Evolutionary conservation across 1,140 invertebrate genomes (phyloP), one percentile per base, ranked within the genome.

Genomic region (Tribolium madens): DNA sequence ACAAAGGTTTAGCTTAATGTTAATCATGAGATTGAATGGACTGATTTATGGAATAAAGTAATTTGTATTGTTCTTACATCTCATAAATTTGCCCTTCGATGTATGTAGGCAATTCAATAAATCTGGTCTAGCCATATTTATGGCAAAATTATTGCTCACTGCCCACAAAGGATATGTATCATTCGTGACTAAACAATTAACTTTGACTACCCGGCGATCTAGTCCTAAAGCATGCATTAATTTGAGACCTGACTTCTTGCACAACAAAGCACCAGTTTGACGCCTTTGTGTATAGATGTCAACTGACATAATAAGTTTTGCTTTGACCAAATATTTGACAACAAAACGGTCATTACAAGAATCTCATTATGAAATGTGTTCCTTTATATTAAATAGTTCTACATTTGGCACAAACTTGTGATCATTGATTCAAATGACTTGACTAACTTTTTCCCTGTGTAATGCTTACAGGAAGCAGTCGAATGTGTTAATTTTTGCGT

Each of bases 181-280:
- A 64, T 14, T 64, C 57, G 57, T 64, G 21, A 64, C 57, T 64
- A 64, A 64, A 64, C 57, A 64, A 64, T 64, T 64, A 64, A 64
- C 57, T 64, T 36, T 42, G 36, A 42, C 36, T 42, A 42, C 57
- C 21, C 7, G 26, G 5, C 31, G 21, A 33, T 18, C 26, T 18
- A 33, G n/a, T 57, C 15, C 52, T 18, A 21, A 14, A n/a, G 26
- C 57, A 64, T 33, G 26, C 26, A 64, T 64, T 64, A n/a, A 64
- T 64, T 33, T 64, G 13, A 33, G 26, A 10, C 21, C 21, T 12
- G 26, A 64, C 26, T 33, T 64, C 57, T 33, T 64, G 57, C n/a
- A 10, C 26, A 33, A 64, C 57, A 64, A 64, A 64, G 57, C 9
- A 21, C 3, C 57, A 13, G 26, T 31, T 33, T 33, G 57, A 64